Percentiles rank a stretch among this genome's conserved stretches.
Evolutionary conservation across 1,140 invertebrate species (phyloP).

Genomic region (Bombus polaris): DNA sequence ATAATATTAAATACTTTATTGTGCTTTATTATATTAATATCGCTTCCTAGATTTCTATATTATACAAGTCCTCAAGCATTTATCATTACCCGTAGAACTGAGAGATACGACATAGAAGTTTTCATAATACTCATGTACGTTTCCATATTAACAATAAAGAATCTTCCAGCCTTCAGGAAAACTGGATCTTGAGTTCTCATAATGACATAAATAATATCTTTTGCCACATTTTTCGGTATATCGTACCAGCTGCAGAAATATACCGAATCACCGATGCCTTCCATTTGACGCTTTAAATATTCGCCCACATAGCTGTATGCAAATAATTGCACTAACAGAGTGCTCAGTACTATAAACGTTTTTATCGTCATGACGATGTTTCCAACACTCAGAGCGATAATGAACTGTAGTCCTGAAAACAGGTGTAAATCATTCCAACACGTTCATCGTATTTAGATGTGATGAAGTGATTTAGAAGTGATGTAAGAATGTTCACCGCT

Average conservation of each 20-base stretch:
- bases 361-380: slow-evolving; percentile 34
- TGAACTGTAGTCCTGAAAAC: slow-evolving; percentile 54
- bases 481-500: slow-evolving; percentile 32
- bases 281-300: slow-evolving; percentile 50
- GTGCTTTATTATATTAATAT: not conserved
- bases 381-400: slow-evolving; percentile 28
- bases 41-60: not conserved
- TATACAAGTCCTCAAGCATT: slow-evolving; percentile 3
- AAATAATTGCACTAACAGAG: slow-evolving; percentile 26
- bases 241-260: slow-evolving; percentile 34
- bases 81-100: slow-evolving; percentile 57
- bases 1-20: not conserved
- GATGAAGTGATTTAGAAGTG: too few species aligned
- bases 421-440: not conserved
- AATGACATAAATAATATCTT: slow-evolving; percentile 33
- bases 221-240: slow-evolving; percentile 21
- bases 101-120: slow-evolving; percentile 58
- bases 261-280: not conserved
- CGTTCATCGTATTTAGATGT: too few species aligned
- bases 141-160: slow-evolving; percentile 46
- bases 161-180: slow-evolving; percentile 35
- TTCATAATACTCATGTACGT: slow-evolving; percentile 59
- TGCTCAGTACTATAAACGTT: not conserved
- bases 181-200: slow-evolving; percentile 32
- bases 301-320: slow-evolving; percentile 54